Conservation (phyloP, 2,113 vertebrate species). For the Dasyornis broadbenti region DNA sequence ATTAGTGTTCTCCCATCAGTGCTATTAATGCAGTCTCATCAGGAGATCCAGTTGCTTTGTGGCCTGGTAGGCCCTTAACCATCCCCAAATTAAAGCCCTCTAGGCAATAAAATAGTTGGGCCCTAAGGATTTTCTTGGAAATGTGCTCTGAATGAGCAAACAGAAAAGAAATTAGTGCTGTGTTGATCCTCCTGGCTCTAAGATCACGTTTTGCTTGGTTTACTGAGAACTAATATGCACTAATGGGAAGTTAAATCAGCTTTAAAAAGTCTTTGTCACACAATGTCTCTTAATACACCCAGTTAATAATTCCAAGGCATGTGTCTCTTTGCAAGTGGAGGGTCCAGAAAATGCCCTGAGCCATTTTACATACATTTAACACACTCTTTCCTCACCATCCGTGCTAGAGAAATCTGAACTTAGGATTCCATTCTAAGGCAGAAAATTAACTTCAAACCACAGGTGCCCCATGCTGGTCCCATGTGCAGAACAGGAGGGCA, state of each 20-base stretch:
- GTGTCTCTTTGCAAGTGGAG: neutral
- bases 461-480: neutral
- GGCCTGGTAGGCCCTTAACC: neutral
- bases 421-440: neutral
- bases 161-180: neutral
- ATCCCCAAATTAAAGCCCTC: neutral
- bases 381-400: neutral
- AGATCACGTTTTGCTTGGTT: neutral
- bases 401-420: neutral
- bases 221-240: neutral
- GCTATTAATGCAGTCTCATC: neutral
- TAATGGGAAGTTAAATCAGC: neutral
- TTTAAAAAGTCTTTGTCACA: neutral
- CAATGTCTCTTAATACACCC: neutral
- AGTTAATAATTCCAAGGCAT: neutral
- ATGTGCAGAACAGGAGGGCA: neutral
- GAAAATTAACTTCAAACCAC: neutral
- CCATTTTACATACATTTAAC: neutral
- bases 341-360: neutral
- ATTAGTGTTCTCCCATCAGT: neutral
- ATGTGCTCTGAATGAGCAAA: neutral
- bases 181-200: neutral
- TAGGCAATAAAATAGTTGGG: neutral
- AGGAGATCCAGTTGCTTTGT: neutral
- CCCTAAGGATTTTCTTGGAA: neutral